Base-by-base conservation (phyloP, 2,888 invertebrate genomes). In the Cephus nigrinus region DNA sequence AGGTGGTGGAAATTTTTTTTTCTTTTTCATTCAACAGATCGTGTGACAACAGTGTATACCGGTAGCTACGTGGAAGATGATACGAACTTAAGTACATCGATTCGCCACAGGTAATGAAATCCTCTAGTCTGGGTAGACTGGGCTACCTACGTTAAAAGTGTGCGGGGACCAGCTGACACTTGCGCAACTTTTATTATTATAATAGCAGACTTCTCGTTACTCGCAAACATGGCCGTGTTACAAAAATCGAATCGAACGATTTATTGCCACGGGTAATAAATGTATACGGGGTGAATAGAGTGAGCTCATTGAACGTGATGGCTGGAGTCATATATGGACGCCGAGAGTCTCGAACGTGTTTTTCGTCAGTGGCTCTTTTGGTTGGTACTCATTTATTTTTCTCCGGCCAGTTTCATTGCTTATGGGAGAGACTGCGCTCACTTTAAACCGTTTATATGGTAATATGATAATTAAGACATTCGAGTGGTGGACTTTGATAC, bases 31-130 rank as follows among this genome's bases (percentile, higher is more conserved):
- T 31, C 12, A 76, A 83, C 84, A 83, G 87, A 90, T 90, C 88
- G 84, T 90, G 32, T 34, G 81, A 82, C 89, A 74, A 77, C 78
- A 82, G 88, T 89, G 88, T 90, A 90, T 89, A 89, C 88, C 89
- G 82, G 90, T 90, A 90, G 90, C 89, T 55, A 78, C 75, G 80
- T 84, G 88, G 80, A 90, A 90, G 80, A 81, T 82, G 86, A 90
- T 87, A 86, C 83, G 79, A 31, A 68, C 71, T 34, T 32, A n/a
- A 68, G 68, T 31, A 75, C 55, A 55, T 71, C 71, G 71, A 33
- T 71, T 31, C 71, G 71, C 71, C 31, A 23, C 71, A 71, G 71
- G 55, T 33, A 33, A 31, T 31, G 71, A 31, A 33, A 71, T 71
- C 71, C 71, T 33, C 71, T 71, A 31, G 71, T 9, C 11, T 33